These are phyloP conservation scores for Tamias sibiricus DNA, from an alignment of 2,113 vertebrate genomes.

Conservation along the genomic window DNA sequence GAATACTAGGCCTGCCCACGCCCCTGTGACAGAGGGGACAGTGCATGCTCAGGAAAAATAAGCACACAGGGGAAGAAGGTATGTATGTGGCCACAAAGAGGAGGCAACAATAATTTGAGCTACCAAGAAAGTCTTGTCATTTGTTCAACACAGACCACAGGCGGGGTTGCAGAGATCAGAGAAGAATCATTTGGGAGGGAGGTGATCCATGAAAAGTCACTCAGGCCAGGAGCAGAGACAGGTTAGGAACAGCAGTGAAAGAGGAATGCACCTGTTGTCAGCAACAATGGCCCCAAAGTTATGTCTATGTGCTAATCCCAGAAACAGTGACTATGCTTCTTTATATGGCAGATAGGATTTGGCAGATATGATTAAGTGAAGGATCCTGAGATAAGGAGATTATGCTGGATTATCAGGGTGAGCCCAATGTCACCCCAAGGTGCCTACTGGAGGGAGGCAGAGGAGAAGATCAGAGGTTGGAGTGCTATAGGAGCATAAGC, in stretches of 20 bases:
- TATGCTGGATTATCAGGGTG: not conserved
- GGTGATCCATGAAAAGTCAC: not conserved
- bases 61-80: not conserved
- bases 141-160: not conserved
- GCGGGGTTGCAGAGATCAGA: not conserved
- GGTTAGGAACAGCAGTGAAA: not conserved
- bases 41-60: not conserved
- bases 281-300: not conserved
- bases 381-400: not conserved
- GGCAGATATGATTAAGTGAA: no score
- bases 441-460: not conserved
- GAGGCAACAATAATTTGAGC: not conserved
- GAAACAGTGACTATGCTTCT: not conserved
- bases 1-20: no score
- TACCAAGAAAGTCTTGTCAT: not conserved
- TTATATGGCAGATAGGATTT: not conserved
- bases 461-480: not conserved
- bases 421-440: not conserved
- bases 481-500: not conserved
- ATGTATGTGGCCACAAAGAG: not conserved
- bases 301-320: rapidly evolving
- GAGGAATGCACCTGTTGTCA: not conserved
- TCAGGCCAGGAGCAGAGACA: not conserved
- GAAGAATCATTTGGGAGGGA: not conserved
- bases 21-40: no score